A percentile compares a stretch with the other conserved stretches of the same genome.
Conservation (phyloP, 2,113 vertebrate genomes). For the Otolemur garnettii region DNA sequence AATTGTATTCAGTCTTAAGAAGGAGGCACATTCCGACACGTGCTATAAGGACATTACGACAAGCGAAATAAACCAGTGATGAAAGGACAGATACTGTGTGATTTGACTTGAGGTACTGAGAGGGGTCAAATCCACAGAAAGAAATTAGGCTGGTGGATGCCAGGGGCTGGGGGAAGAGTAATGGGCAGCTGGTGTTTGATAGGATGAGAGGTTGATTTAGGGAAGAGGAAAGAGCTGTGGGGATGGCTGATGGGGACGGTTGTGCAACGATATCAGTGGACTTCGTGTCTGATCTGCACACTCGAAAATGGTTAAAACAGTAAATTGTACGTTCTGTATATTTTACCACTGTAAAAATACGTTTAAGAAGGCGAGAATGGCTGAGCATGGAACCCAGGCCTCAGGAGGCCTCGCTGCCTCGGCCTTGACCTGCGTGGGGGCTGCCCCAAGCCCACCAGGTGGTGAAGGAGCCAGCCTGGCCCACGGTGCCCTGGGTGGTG, state of each 20-base stretch:
- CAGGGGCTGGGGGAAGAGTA: accelerated
- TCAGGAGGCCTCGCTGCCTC: neutral
- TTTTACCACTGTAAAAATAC: neutral
- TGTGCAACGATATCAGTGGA: accelerated
- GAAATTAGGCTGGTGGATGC: accelerated
- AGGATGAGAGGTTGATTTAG: neutral
- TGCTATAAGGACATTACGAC: neutral
- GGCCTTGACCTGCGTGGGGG: neutral
- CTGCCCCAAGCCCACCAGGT: neutral
- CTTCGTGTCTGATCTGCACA: neutral
- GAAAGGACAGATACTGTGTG: neutral
- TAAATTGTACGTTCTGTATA: neutral
- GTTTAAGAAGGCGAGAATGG: neutral
- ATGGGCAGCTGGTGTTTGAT: neutral
- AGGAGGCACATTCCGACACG: neutral
- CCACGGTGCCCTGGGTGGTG: neutral
- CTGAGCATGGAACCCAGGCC: neutral
- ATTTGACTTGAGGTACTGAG: too few relatives aligned
- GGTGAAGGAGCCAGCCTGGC: neutral
- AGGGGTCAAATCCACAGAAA: too few relatives aligned
- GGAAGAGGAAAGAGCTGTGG: neutral
- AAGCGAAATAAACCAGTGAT: neutral
- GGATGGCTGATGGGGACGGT: neutral
- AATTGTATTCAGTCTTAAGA: neutral
- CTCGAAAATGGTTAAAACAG: neutral